Evolutionary conservation across 2,113 vertebrate species (phyloP).

Genomic region (Clarias magur): DNA sequence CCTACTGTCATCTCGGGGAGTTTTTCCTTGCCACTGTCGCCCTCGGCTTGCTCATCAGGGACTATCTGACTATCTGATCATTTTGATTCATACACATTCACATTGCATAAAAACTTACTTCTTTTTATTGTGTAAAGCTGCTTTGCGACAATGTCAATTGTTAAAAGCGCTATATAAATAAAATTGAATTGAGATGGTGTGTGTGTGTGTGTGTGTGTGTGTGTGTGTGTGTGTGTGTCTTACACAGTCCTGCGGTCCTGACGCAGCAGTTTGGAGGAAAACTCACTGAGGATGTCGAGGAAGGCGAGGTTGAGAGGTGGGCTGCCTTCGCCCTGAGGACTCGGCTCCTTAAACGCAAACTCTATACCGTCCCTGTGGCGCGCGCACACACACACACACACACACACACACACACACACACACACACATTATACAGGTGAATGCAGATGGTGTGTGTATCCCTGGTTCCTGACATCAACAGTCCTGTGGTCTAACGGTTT

Average conservation of each 20-base stretch:
- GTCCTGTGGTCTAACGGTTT: too few relatives aligned
- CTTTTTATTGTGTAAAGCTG: too few relatives aligned
- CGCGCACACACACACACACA: slow-evolving; percentile 32
- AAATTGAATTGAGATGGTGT: too few relatives aligned
- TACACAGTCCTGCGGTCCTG: slow-evolving; percentile 99
- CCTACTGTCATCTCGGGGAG: too few relatives aligned
- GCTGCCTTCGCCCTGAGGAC: slow-evolving; percentile 93
- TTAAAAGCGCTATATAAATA: too few relatives aligned
- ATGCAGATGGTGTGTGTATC: neutral
- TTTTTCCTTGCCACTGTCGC: too few relatives aligned
- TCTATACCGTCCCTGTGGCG: slow-evolving; percentile 91
- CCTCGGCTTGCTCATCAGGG: too few relatives aligned
- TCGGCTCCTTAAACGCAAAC: slow-evolving; percentile 98
- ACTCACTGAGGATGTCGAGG: slow-evolving; percentile 97
- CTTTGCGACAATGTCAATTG: too few relatives aligned
- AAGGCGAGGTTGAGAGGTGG: slow-evolving; percentile 95
- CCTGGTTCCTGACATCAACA: too few relatives aligned
- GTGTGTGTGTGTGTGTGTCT: slow-evolving; percentile 65
- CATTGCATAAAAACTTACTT: too few relatives aligned
- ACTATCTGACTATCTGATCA: too few relatives aligned
- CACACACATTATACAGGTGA: neutral
- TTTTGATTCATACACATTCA: too few relatives aligned
- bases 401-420: slow-evolving; percentile 4
- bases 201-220: slow-evolving; percentile 50
- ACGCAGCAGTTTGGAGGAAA: slow-evolving; percentile 97